These are phyloP conservation scores for Limnephilus lunatus DNA, from an alignment of 2,888 invertebrate genomes.

Conservation along the genomic window DNA sequence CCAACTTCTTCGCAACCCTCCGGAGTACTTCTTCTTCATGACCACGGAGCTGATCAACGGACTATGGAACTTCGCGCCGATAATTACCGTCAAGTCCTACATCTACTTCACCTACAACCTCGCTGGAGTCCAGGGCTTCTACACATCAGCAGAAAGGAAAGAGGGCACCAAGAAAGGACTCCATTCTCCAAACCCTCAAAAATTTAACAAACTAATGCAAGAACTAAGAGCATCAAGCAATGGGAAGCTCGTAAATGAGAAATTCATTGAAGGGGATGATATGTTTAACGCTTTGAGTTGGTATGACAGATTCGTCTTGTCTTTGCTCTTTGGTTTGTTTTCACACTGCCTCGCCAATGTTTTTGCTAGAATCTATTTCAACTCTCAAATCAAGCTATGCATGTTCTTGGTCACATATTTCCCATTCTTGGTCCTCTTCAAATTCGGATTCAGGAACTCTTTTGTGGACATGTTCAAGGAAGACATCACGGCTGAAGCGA, in stretches of 20 bases:
- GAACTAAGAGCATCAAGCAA: constrained; percentile 43
- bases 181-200: background rate
- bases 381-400: constrained; percentile 78
- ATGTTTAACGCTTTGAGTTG: constrained; percentile 72
- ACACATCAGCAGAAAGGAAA: constrained; percentile 29
- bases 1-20: constrained; percentile 79
- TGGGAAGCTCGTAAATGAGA: constrained; percentile 6
- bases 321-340: constrained; percentile 67
- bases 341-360: constrained; percentile 70
- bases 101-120: constrained; percentile 78
- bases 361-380: constrained; percentile 80
- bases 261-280: constrained; percentile 68
- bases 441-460: constrained; percentile 80
- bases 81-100: constrained; percentile 78
- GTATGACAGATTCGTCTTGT: constrained; percentile 72
- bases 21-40: constrained; percentile 82
- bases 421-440: constrained; percentile 83
- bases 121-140: constrained; percentile 77
- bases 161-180: constrained; percentile 19
- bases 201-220: constrained; percentile 41
- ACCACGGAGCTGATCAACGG: constrained; percentile 81
- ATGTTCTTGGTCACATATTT: constrained; percentile 81
- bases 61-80: constrained; percentile 83
- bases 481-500: constrained; percentile 70
- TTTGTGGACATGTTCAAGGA: constrained; percentile 79